A percentile compares a stretch with the other conserved stretches of the same genome.
Evolutionary conservation across 2,888 invertebrate genomes (phyloP).

Genomic region (Synanthedon myopaeformis): DNA sequence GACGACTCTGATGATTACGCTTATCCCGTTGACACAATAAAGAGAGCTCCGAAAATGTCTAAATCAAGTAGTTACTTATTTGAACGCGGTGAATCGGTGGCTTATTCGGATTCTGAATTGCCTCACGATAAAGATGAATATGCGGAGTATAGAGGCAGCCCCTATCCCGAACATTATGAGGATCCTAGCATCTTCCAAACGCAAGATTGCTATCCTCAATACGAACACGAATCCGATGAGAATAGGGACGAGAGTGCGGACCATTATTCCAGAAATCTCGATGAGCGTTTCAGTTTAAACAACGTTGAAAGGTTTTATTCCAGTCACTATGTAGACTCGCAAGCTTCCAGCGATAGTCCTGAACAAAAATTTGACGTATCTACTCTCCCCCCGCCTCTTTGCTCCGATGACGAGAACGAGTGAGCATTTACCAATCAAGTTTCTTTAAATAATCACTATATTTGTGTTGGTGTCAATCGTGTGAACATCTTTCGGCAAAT

Average conservation of each 20-base stretch:
- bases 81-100: constrained; percentile 54
- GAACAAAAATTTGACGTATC: constrained; percentile 81
- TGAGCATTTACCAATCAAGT: constrained; percentile 22
- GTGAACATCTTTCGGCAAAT: constrained; percentile 17
- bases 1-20: constrained; percentile 65
- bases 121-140: constrained; percentile 56
- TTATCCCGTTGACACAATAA: constrained; percentile 63
- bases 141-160: constrained; percentile 56
- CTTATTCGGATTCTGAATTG: constrained; percentile 56
- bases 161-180: constrained; percentile 60
- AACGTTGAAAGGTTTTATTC: constrained; percentile 62
- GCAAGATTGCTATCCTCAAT: constrained; percentile 61
- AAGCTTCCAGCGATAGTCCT: constrained; percentile 75
- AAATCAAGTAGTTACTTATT: constrained; percentile 56
- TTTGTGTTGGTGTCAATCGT: constrained; percentile 27
- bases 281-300: constrained; percentile 61
- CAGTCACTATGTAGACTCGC: constrained; percentile 69
- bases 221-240: constrained; percentile 37
- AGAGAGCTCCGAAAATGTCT: constrained; percentile 55
- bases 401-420: constrained; percentile 80
- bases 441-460: constrained; percentile 22
- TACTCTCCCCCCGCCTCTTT: constrained; percentile 81
- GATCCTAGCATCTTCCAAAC: constrained; percentile 59
- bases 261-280: constrained; percentile 48
- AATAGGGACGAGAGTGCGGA: constrained; percentile 27